A percentile compares a stretch with the other conserved stretches of the same genome.
Conservation (phyloP, 2,113 vertebrate genomes). For the Periophthalmus modestus region DNA sequence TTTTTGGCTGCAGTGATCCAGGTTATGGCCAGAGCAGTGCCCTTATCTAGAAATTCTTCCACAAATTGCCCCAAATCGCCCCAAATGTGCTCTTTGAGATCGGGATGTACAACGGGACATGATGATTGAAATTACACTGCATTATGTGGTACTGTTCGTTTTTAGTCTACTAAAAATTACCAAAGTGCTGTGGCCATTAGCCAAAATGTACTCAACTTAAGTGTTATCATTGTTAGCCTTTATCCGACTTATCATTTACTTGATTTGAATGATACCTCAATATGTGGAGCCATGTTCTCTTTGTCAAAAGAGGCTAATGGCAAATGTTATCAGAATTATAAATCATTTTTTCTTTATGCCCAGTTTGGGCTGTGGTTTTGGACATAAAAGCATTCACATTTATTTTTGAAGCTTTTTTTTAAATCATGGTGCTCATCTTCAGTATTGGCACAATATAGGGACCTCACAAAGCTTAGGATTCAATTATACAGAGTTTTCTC, state of each 20-base stretch:
- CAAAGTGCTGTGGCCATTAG: conserved; percentile 45
- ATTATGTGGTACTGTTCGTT: conserved; percentile 38
- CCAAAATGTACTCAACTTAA: conserved; percentile 25
- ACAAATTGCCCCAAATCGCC: conserved; percentile 32
- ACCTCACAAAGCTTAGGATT: no score
- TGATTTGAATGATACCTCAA: conserved; percentile 15
- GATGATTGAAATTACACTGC: conserved; percentile 53
- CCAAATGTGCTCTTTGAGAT: conserved; percentile 26
- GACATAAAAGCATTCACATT: conserved; percentile 1
- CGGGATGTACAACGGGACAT: conserved; percentile 13
- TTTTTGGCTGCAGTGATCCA: conserved; percentile 1
- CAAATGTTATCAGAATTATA: no score
- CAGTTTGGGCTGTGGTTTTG: conserved; percentile 10
- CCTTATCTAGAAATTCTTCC: conserved; percentile 23
- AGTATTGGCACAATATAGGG: no score
- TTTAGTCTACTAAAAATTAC: conserved; percentile 37
- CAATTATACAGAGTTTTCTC: no score
- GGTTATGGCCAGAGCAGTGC: conserved; percentile 13
- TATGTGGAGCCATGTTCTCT: conserved; percentile 1
- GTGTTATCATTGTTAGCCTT: conserved; percentile 29
- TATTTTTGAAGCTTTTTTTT: neutral
- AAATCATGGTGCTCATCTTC: no score
- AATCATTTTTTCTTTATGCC: no score
- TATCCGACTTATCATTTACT: conserved; percentile 20
- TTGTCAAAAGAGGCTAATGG: neutral